Evolutionary conservation across 2,888 invertebrate genomes (phyloP).

Genomic region (Hydriomena furcata): DNA sequence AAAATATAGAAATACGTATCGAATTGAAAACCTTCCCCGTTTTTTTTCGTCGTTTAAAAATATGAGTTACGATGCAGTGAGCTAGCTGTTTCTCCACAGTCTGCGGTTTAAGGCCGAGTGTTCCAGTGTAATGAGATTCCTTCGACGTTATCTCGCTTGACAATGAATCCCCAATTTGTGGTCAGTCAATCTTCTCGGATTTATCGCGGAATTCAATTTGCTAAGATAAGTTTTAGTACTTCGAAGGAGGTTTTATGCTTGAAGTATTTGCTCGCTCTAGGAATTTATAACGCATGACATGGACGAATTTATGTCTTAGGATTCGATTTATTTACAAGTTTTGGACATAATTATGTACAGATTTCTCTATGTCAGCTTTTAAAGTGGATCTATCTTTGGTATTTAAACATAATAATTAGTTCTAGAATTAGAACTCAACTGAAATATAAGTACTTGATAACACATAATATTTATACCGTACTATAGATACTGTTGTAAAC

Average conservation of each 20-base stretch:
- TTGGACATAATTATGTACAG: too few relatives aligned
- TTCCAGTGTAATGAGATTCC: constrained; percentile 79
- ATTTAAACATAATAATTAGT: too few relatives aligned
- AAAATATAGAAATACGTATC: too few relatives aligned
- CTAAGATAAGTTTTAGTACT: constrained; percentile 49
- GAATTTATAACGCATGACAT: constrained; percentile 4
- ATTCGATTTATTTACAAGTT: too few relatives aligned
- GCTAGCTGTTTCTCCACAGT: not conserved
- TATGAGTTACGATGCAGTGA: not conserved
- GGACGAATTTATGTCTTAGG: not conserved
- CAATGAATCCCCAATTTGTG: constrained; percentile 80
- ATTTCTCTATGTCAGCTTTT: too few relatives aligned
- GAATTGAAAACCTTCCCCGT: too few relatives aligned
- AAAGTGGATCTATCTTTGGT: too few relatives aligned
- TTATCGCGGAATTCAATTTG: constrained; percentile 77
- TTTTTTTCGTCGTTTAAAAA: not conserved
- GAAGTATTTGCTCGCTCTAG: constrained; percentile 1
- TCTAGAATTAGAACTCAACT: too few relatives aligned
- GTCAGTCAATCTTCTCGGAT: constrained; percentile 76
- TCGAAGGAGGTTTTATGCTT: constrained; percentile 36
- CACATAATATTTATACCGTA: too few relatives aligned
- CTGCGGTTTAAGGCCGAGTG: constrained; percentile 50
- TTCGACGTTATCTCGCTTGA: constrained; percentile 76
- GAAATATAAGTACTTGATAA: too few relatives aligned
- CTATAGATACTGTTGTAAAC: too few relatives aligned